Percentiles rank a stretch among this genome's conserved stretches.
These are phyloP conservation scores for Thamnophis elegans DNA, from an alignment of 2,797 vertebrate species.

Conservation along the genomic window DNA sequence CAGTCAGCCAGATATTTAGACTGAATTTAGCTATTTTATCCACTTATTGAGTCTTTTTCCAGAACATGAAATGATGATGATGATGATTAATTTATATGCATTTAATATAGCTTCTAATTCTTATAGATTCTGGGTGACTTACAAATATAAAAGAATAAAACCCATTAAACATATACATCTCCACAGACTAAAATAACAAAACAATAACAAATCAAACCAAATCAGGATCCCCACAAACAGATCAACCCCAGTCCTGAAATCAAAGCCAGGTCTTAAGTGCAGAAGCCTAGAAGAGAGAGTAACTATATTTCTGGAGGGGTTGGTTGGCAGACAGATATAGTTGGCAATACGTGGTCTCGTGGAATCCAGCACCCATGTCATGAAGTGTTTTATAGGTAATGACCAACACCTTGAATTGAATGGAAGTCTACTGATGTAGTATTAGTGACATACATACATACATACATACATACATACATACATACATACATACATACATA, in stretches of 20 bases:
- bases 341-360: not conserved
- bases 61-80: not conserved
- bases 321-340: not conserved
- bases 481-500: not conserved
- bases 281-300: not conserved
- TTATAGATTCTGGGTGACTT: not conserved
- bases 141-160: not conserved
- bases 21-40: not conserved
- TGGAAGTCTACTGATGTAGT: not conserved
- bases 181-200: not conserved
- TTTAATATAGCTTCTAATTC: not conserved
- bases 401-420: not conserved
- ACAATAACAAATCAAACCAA: not conserved
- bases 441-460: not conserved
- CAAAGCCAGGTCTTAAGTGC: not conserved
- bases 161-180: not conserved
- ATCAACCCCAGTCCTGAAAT: not conserved
- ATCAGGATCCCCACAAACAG: not conserved
- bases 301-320: not conserved
- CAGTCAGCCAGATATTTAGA: not conserved
- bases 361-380: not conserved
- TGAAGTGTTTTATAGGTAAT: not conserved
- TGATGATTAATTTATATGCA: not conserved
- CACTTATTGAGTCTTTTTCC: not conserved
- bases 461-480: not conserved